phyloP scores from a whole-genome alignment of 2,797 vertebrate genomes.

The Notamacropus eugenii region DNA sequence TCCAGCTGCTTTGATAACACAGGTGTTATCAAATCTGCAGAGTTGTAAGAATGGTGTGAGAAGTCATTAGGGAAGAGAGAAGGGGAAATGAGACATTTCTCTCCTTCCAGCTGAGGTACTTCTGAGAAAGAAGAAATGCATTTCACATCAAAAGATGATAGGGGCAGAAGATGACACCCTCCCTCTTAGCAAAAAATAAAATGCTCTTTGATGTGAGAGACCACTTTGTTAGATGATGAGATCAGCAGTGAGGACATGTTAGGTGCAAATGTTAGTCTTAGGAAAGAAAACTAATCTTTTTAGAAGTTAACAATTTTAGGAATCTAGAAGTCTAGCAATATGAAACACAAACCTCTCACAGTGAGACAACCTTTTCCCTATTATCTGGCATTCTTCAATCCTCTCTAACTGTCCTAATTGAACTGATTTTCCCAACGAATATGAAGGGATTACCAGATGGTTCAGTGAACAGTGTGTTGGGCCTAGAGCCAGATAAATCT shows the following conservation, averaged over 20 bases:
- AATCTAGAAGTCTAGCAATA: neutral
- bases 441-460: neutral
- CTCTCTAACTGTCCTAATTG: neutral
- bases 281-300: neutral
- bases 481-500: neutral
- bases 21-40: constrained; percentile 60
- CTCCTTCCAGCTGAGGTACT: constrained; percentile 37
- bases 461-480: neutral
- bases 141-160: neutral
- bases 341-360: neutral
- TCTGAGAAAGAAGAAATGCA: neutral
- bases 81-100: constrained; percentile 53
- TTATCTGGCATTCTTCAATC: neutral
- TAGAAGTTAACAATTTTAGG: neutral
- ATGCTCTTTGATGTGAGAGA: neutral
- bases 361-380: neutral
- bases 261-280: constrained; percentile 27
- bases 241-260: neutral
- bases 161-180: constrained; percentile 29
- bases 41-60: constrained; percentile 58
- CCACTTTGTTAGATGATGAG: neutral
- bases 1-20: neutral
- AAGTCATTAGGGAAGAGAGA: constrained; percentile 51
- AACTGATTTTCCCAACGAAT: neutral
- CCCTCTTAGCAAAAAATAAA: constrained; percentile 47